Percentiles rank a stretch among this genome's conserved stretches.
Evolutionary conservation across 2,888 invertebrate genomes (phyloP).

Genomic region (Dromius quadrimaculatus): DNA sequence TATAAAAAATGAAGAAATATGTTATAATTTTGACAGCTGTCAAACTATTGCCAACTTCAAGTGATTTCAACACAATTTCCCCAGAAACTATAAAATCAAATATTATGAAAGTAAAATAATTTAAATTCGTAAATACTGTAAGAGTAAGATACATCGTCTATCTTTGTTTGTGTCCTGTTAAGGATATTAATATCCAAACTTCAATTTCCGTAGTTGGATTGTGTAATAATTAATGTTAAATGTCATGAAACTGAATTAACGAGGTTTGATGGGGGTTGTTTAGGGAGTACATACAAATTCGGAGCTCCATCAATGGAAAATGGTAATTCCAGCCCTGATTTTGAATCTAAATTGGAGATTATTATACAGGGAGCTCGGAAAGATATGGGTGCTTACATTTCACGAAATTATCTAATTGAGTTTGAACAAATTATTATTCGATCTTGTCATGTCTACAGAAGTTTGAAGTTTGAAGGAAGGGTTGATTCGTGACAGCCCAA

Average conservation of each 20-base stretch:
- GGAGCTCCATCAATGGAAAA: conserved; percentile 11
- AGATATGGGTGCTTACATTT: conserved; percentile 25
- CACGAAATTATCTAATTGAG: neutral
- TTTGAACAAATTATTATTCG: neutral
- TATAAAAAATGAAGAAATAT: too few species aligned
- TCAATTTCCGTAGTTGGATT: conserved; percentile 45
- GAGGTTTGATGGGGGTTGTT: conserved; percentile 34
- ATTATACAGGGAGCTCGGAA: neutral
- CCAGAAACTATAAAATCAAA: too few species aligned
- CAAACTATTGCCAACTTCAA: too few species aligned
- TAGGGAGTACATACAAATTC: neutral
- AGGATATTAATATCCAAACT: conserved; percentile 35
- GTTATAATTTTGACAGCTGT: too few species aligned
- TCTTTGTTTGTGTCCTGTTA: conserved; percentile 10
- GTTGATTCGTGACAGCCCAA: neutral
- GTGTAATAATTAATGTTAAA: conserved; percentile 50
- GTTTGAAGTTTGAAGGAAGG: too few species aligned
- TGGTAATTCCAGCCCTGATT: conserved; percentile 21
- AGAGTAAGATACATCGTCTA: too few species aligned
- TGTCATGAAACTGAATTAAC: conserved; percentile 39
- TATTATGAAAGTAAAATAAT: too few species aligned
- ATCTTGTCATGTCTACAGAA: too few species aligned
- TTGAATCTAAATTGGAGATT: conserved; percentile 23
- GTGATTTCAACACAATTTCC: too few species aligned
- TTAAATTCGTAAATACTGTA: too few species aligned